phyloP scores from a whole-genome alignment of 2,888 invertebrate genomes.

The Uropetala carovei region DNA sequence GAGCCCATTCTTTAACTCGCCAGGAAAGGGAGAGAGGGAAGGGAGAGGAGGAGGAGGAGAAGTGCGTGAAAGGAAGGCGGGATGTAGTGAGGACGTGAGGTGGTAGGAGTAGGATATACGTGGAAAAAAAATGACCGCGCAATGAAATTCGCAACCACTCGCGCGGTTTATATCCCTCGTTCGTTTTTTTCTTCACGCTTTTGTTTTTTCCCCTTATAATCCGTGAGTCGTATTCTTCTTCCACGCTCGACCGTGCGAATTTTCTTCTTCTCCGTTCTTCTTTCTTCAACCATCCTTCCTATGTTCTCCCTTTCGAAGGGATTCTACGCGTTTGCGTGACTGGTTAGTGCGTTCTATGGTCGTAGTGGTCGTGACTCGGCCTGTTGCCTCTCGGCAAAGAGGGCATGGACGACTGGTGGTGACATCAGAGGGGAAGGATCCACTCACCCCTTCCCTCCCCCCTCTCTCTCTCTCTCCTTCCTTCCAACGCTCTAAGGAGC shows the following conservation, averaged over 20 bases:
- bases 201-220: not conserved
- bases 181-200: not conserved
- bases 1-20: slow-evolving; percentile 52
- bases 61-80: slow-evolving; percentile 12
- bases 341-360: not conserved
- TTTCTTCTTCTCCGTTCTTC: not conserved
- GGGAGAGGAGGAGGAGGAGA: not conserved
- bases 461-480: not conserved
- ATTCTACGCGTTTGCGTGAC: slow-evolving; percentile 1
- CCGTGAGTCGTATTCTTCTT: not conserved
- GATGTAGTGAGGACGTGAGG: not conserved
- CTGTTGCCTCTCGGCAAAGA: not conserved
- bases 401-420: slow-evolving; percentile 55
- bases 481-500: not conserved
- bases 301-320: not conserved
- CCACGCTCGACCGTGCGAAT: not conserved
- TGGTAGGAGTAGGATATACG: not conserved
- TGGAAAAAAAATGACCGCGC: not conserved
- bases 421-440: slow-evolving; percentile 44
- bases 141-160: slow-evolving; percentile 18
- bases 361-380: too few species aligned
- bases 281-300: not conserved
- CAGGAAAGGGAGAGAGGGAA: not conserved
- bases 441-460: not conserved
- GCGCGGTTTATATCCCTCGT: not conserved